Evolutionary conservation across 2,888 invertebrate genomes (phyloP).

Genomic region (Trachelus tabidus): DNA sequence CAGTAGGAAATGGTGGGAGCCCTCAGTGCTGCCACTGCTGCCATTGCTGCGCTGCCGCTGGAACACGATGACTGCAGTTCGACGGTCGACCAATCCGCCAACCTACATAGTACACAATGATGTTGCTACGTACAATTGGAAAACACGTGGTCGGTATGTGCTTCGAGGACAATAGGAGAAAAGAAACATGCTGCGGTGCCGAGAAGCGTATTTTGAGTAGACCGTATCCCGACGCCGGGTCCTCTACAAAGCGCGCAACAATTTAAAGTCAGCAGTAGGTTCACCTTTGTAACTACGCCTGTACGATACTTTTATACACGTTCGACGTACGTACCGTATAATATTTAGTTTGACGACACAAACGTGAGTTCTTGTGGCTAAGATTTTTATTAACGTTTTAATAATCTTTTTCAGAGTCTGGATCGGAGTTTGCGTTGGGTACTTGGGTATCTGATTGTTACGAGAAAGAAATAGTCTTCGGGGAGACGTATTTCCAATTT

Average conservation of each 20-base stretch:
- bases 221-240: neutral
- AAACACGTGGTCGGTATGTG: constrained; percentile 38
- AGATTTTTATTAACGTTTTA: neutral
- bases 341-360: neutral
- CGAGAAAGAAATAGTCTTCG: neutral
- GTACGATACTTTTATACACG: neutral
- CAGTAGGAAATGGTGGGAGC: neutral
- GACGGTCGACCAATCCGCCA: constrained; percentile 42
- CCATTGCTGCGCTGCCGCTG: too few relatives aligned
- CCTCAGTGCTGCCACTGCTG: neutral
- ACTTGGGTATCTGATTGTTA: neutral
- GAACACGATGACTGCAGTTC: neutral
- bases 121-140: constrained; percentile 41
- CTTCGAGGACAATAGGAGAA: constrained; percentile 31
- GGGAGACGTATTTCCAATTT: neutral
- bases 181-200: constrained; percentile 15
- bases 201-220: neutral
- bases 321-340: neutral
- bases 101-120: constrained; percentile 57
- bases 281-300: neutral
- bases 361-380: neutral
- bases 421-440: neutral
- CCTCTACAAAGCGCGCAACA: neutral
- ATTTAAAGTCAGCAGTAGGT: neutral
- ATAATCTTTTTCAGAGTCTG: neutral